Evolutionary conservation across 2,113 vertebrate species (phyloP), one percentile per base, ranked within the genome.

Genomic region (Clarias macrocephalus): DNA sequence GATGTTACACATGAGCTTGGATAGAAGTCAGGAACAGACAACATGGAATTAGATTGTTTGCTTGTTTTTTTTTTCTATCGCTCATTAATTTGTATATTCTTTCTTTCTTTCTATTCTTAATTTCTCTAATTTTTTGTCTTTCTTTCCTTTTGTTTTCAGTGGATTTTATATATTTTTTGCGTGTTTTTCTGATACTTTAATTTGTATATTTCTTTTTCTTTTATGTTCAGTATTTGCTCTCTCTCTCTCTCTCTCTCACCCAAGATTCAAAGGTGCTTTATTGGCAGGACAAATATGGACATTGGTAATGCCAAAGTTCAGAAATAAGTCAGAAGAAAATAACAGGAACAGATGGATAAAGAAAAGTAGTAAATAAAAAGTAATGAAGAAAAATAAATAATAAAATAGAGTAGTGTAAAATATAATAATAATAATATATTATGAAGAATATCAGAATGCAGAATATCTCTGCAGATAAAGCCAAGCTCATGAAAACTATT

Each of bases 51-150:
- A 28, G 13, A 56, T 37, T 28, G 56, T 57, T 3, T 28, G 48
- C 95, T 95, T 9, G 33, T 79, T 59, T 18, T 3, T 1, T 76
- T 12, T 70, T 70, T 63, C 57, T 84, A 0, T 48, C 42, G 7
- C 42, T 48, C 42, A 48, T 48, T 48, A 48, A 48, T 48, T 48
- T 48, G 42, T 48, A 7, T 48, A 7, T 30, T 18, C 73, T 25
- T 19, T 70, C 13, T 84, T 33, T 21, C 0, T 37, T 25, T 79
- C 12, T 57, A 48, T 5, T 59, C n/a, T 63, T 12, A 52, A 56
- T 77, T n/a, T 66, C 28, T 66, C 25, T 25, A 5, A 33, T 7
- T 70, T 1, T 33, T 33, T 33, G 1, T 73, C 19, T 18, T 70
- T 72, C 68, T 33, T 37, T 62, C 70, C 62, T 15, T 33, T 66